These are phyloP conservation scores for Morone chrysops DNA, from an alignment of 2,113 vertebrate genomes.

Conservation along the genomic window DNA sequence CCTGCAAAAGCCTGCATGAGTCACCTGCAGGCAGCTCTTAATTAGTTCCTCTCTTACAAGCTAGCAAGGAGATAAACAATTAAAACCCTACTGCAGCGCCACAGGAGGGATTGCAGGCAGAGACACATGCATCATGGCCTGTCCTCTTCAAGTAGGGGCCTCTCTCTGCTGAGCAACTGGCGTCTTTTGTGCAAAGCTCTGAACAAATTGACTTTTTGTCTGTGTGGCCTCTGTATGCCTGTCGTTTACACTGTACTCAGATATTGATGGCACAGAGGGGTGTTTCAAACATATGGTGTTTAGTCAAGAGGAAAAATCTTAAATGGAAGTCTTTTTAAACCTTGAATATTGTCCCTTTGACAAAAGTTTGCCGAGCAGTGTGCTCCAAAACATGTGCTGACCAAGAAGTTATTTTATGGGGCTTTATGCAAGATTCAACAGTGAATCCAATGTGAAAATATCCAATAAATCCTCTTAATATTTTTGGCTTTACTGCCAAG, in stretches of 20 bases:
- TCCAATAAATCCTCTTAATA: slow-evolving; percentile 59
- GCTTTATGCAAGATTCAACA: slow-evolving; percentile 32
- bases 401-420: slow-evolving; percentile 36
- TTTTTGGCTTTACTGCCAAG: slow-evolving; percentile 54
- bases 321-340: slow-evolving; percentile 47
- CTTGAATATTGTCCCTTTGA: slow-evolving; percentile 32
- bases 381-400: slow-evolving; percentile 35
- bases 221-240: slow-evolving; percentile 56
- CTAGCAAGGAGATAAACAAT: slow-evolving; percentile 72
- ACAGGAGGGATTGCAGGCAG: slow-evolving; percentile 67
- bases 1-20: slow-evolving; percentile 71
- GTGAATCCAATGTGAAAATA: slow-evolving; percentile 51
- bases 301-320: slow-evolving; percentile 21
- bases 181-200: slow-evolving; percentile 65
- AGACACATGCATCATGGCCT: slow-evolving; percentile 72
- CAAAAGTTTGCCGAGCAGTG: slow-evolving; percentile 3
- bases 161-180: slow-evolving; percentile 66
- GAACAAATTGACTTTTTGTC: slow-evolving; percentile 81
- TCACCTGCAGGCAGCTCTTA: slow-evolving; percentile 79
- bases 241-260: slow-evolving; percentile 66
- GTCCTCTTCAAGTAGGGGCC: slow-evolving; percentile 65
- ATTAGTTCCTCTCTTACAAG: slow-evolving; percentile 76
- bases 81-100: slow-evolving; percentile 60
- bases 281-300: slow-evolving; percentile 48
- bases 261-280: slow-evolving; percentile 41